A percentile compares a stretch with the other conserved stretches of the same genome.
Evolutionary conservation across 1,140 invertebrate genomes (phyloP).

Genomic region (Meloidogyne hapla): DNA sequence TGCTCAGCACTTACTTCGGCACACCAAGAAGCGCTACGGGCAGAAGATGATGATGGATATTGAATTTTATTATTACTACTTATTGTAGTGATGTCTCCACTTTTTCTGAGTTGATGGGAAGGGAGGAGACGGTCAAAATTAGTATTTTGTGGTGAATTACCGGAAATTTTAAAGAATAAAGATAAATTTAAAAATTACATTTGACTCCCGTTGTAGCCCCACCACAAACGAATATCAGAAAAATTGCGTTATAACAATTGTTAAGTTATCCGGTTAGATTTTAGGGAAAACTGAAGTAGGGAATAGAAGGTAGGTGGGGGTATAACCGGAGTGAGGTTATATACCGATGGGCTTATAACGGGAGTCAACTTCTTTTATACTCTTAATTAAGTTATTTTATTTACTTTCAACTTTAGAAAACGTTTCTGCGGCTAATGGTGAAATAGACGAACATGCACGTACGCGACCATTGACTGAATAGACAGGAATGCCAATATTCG

Average conservation of each 20-base stretch:
- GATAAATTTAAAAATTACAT: not conserved
- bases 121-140: not conserved
- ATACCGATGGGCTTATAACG: too few relatives aligned
- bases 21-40: conserved; percentile 35
- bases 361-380: too few relatives aligned
- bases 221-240: too few relatives aligned
- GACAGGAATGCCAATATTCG: too few relatives aligned
- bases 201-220: too few relatives aligned
- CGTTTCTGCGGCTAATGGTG: not conserved
- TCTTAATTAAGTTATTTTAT: too few relatives aligned
- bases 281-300: too few relatives aligned
- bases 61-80: not conserved
- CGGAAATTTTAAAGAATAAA: not conserved
- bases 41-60: not conserved
- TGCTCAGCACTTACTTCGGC: conserved; percentile 26
- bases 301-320: too few relatives aligned
- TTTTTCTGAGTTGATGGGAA: not conserved
- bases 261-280: too few relatives aligned
- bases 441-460: not conserved
- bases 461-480: not conserved
- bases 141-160: not conserved
- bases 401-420: not conserved
- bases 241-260: too few relatives aligned
- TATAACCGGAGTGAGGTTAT: too few relatives aligned
- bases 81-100: not conserved